A percentile compares a stretch with the other conserved stretches of the same genome.
phyloP scores from a whole-genome alignment of 2,888 invertebrate species.

The Euspilapteryx auroguttella region DNA sequence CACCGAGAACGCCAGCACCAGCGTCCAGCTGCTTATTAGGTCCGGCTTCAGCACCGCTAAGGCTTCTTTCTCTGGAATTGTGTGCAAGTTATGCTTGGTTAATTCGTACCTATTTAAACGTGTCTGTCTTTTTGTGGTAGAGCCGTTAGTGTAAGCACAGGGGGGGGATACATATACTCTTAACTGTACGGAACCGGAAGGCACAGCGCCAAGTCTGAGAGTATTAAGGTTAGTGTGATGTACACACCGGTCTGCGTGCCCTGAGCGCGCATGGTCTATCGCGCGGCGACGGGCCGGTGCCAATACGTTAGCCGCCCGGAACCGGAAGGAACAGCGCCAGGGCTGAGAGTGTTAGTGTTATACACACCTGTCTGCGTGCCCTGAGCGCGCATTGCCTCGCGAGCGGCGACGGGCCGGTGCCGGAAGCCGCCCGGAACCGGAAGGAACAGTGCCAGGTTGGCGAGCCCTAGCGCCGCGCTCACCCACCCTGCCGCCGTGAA shows the following conservation, averaged over 20 bases:
- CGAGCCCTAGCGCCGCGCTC: slow-evolving; percentile 72
- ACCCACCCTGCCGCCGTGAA: slow-evolving; percentile 87
- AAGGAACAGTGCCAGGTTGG: slow-evolving; percentile 74
- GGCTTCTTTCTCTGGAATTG: slow-evolving; percentile 69
- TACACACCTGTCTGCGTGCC: slow-evolving; percentile 70
- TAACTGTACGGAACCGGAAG: too few species aligned
- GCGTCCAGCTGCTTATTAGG: slow-evolving; percentile 74
- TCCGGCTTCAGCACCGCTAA: slow-evolving; percentile 71
- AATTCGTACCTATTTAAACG: too few species aligned
- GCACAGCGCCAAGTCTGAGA: too few species aligned
- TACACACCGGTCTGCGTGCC: slow-evolving; percentile 70
- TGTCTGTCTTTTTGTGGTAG: too few species aligned
- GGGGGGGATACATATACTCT: too few species aligned
- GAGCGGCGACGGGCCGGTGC: slow-evolving; percentile 75
- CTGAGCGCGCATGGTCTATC: slow-evolving; percentile 75
- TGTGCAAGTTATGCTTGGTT: slow-evolving; percentile 4
- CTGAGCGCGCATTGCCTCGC: slow-evolving; percentile 76
- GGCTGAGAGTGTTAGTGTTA: too few species aligned
- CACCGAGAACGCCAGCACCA: slow-evolving; percentile 80
- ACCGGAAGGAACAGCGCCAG: too few species aligned
- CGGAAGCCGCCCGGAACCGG: slow-evolving; percentile 77
- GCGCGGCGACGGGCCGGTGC: slow-evolving; percentile 75
- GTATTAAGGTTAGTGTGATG: too few species aligned
- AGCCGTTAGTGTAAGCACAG: too few species aligned
- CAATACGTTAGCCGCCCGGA: slow-evolving; percentile 72